These are phyloP conservation scores for Cantharis nigra DNA, from an alignment of 2,888 invertebrate species.

Conservation along the genomic window DNA sequence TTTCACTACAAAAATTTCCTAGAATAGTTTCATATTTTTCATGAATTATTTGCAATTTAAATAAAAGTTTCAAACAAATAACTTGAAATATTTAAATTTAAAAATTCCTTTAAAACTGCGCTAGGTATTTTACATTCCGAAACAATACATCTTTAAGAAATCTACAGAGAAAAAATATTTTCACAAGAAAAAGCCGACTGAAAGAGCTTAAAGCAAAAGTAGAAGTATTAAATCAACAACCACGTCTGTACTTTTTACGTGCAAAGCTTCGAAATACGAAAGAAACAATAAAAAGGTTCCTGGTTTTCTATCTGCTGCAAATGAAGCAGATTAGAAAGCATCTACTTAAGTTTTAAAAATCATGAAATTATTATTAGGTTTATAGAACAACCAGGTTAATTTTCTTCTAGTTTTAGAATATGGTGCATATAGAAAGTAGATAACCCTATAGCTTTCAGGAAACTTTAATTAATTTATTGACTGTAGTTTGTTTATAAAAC, in stretches of 20 bases:
- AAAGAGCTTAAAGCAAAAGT: slow-evolving; percentile 13
- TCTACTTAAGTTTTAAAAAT: slow-evolving; percentile 2
- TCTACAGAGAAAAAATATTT: slow-evolving; percentile 16
- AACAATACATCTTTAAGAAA: slow-evolving; percentile 6
- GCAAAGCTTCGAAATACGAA: slow-evolving; percentile 14
- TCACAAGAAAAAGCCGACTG: slow-evolving; percentile 9
- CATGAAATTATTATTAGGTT: not conserved
- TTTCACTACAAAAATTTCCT: slow-evolving; percentile 14
- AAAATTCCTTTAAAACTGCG: not conserved
- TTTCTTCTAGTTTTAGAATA: not conserved
- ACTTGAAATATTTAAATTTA: not conserved
- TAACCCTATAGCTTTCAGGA: too few relatives aligned
- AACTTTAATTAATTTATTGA: not conserved
- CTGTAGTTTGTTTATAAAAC: not conserved
- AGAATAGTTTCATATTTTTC: slow-evolving; percentile 14
- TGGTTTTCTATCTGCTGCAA: slow-evolving; percentile 18
- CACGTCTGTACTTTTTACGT: slow-evolving; percentile 25
- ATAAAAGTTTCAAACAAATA: not conserved
- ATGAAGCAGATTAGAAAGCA: slow-evolving; percentile 17
- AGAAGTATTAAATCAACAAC: slow-evolving; percentile 26
- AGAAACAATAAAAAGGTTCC: slow-evolving; percentile 18
- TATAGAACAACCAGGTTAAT: not conserved
- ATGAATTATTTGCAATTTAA: not conserved
- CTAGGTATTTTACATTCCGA: slow-evolving; percentile 3
- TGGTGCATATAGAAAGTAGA: too few relatives aligned